Evolutionary conservation across 37 sponge, comb jelly and placozoan species (phyloP).

Genomic region (Axinella damicornis): DNA sequence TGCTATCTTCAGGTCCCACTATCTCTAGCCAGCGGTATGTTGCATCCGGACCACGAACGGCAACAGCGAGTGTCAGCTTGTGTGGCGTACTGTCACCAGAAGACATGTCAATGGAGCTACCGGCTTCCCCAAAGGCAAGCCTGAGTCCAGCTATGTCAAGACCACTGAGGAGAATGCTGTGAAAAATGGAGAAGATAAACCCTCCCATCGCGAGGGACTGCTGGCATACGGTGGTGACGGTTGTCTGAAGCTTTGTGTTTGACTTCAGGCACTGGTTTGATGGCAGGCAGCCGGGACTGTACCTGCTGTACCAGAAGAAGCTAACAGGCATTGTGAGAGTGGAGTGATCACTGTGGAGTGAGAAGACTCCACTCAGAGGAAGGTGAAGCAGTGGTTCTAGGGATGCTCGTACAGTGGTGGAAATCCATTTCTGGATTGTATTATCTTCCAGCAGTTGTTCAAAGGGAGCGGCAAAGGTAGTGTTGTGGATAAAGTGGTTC

Average conservation of each 20-base stretch:
- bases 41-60: slow-evolving; percentile 73
- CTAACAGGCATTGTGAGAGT: slow-evolving; percentile 58
- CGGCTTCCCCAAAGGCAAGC: slow-evolving; percentile 19
- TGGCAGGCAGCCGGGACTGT: slow-evolving; percentile 36
- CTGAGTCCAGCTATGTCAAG: slow-evolving; percentile 71
- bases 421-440: not conserved
- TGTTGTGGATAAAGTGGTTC: not conserved
- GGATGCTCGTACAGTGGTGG: not conserved
- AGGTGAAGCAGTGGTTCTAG: slow-evolving; percentile 11
- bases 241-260: slow-evolving; percentile 1
- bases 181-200: slow-evolving; percentile 34
- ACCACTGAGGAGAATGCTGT: slow-evolving; percentile 6
- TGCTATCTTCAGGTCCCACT: slow-evolving; percentile 63
- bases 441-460: not conserved
- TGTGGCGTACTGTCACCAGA: not conserved
- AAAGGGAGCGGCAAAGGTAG: not conserved
- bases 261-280: slow-evolving; percentile 19
- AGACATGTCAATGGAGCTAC: not conserved
- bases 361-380: slow-evolving; percentile 29
- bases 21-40: slow-evolving; percentile 49
- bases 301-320: slow-evolving; percentile 70
- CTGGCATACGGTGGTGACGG: slow-evolving; percentile 16
- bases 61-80: slow-evolving; percentile 37
- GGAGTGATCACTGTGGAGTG: slow-evolving; percentile 40
- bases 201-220: not conserved